Evolutionary conservation across 2,113 vertebrate genomes (phyloP).

Genomic region (Psilopsiagon aymara): DNA sequence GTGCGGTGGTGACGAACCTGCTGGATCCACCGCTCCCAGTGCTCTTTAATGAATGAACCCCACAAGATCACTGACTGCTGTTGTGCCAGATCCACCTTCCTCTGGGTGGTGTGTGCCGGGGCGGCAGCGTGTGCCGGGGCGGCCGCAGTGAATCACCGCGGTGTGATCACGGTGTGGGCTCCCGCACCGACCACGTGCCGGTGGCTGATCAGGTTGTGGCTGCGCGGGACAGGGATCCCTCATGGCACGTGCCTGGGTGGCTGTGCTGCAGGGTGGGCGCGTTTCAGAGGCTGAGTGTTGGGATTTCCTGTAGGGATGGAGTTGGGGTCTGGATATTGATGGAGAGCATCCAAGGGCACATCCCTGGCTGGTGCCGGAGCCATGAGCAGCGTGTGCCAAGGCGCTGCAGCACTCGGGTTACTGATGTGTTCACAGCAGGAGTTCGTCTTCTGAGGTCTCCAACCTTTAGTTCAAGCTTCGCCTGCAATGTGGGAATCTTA

Average conservation of each 20-base stretch:
- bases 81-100: not conserved
- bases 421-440: fast-evolving
- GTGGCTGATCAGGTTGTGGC: not conserved
- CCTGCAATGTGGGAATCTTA: fast-evolving
- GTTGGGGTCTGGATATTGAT: fast-evolving
- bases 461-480: fast-evolving
- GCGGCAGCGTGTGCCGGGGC: not conserved
- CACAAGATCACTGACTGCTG: not conserved
- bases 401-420: fast-evolving
- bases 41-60: not conserved
- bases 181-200: not conserved
- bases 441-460: not conserved
- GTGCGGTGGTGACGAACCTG: not conserved
- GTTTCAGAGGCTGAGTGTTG: fast-evolving
- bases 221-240: not conserved
- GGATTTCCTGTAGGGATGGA: not conserved
- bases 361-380: not conserved
- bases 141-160: not conserved
- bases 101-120: not conserved
- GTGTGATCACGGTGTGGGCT: not conserved
- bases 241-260: not conserved
- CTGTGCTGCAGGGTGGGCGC: not conserved
- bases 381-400: fast-evolving
- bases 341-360: not conserved
- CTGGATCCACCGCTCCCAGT: not conserved